A percentile compares a stretch with the other conserved stretches of the same genome.
Evolutionary conservation across 2,797 vertebrate genomes (phyloP).

Genomic region (Huso huso): DNA sequence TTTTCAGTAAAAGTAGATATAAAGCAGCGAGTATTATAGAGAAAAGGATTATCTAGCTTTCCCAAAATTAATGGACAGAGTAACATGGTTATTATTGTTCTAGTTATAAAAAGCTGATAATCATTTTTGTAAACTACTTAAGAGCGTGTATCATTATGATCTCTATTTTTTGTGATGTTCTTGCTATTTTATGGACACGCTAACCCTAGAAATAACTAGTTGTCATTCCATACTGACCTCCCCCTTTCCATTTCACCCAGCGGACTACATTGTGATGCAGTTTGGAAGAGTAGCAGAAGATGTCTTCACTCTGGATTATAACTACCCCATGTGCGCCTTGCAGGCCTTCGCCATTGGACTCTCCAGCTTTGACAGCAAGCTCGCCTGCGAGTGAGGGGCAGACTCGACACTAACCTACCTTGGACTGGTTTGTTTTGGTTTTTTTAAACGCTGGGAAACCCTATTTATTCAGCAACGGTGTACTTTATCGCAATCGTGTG

Average conservation of each 20-base stretch:
- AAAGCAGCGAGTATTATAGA: too few species aligned
- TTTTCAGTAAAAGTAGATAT: too few species aligned
- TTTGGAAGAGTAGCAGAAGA: slow-evolving; percentile 91
- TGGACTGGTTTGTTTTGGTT: not conserved
- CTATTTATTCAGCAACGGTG: not conserved
- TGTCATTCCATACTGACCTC: too few species aligned
- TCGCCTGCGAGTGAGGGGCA: slow-evolving; percentile 79
- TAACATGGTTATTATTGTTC: too few species aligned
- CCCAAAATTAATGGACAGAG: not conserved
- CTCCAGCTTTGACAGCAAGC: slow-evolving; percentile 94
- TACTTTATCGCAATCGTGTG: not conserved
- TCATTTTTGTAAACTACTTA: too few species aligned
- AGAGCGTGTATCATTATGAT: too few species aligned
- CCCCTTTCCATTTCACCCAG: slow-evolving; percentile 38
- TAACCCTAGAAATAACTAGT: too few species aligned
- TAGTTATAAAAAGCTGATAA: too few species aligned
- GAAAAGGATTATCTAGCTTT: too few species aligned
- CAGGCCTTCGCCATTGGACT: slow-evolving; percentile 94
- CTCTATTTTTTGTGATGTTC: too few species aligned
- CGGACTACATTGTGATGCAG: slow-evolving; percentile 97
- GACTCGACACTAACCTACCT: not conserved
- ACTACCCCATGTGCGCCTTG: slow-evolving; percentile 93
- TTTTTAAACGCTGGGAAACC: not conserved
- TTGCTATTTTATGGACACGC: too few species aligned
- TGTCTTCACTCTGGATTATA: slow-evolving; percentile 92